Evolutionary conservation across 1,140 invertebrate genomes (phyloP), one percentile per base, ranked within the genome.

Genomic region (Caenorhabditis tropicalis): DNA sequence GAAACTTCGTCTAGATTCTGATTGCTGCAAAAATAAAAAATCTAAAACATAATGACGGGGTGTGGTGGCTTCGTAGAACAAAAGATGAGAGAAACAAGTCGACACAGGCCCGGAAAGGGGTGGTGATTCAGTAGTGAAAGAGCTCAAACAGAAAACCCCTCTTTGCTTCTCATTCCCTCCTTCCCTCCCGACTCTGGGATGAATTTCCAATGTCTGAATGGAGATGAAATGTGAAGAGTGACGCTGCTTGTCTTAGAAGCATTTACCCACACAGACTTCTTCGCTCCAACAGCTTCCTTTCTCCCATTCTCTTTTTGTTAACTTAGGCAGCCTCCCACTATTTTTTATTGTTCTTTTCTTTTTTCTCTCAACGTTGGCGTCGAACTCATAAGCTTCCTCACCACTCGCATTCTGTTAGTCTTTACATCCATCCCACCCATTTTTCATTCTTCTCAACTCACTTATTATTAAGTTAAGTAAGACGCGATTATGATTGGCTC

Each of bases 171-270:
- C n/a, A 27, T 58, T 31, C 53, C 27, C 33, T 31, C 16, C 16
- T 36, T 65, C 6, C 15, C 31, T 65, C 58, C 15, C 29, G 58
- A 33, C 58, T 19, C 19, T 65, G 58, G 24, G 58, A 39, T 74
- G 65, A 74, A 74, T 74, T 74, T 46, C 65, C 36, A 74, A 74
- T 65, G 58, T 36, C 33, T n/a, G 58, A 58, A 58, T 65, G 58
- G n/a, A 39, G 33, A 74, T 43, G 65, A 74, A 74, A 74, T 74
- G 65, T 74, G 33, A 74, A 74, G 65, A 74, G 65, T 74, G 65
- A 74, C 36, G 65, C 33, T 74, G 21, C 27, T 29, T 58, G 53
- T 58, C 58, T 36, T 36, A 36, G 58, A 7, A 24, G 36, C 36
- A 16, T 74, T 46, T 74, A 74, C 65, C 31, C 31, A n/a, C n/a